Conservation (phyloP, 2,113 vertebrate species). For the Ginglymostoma cirratum region DNA sequence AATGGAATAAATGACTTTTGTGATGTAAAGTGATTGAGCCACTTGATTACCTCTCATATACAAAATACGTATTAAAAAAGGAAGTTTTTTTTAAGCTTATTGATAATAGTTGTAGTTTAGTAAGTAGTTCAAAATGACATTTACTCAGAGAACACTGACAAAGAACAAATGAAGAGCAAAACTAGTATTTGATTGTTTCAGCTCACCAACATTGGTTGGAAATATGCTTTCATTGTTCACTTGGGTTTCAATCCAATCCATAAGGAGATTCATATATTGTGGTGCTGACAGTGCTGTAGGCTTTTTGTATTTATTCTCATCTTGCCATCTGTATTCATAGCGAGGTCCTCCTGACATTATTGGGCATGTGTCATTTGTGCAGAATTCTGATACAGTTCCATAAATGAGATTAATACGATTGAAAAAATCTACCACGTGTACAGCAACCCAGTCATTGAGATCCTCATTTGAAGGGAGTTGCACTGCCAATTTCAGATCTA, state of each 20-base stretch:
- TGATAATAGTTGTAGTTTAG: background rate
- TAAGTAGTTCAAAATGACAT: background rate
- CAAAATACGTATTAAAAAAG: background rate
- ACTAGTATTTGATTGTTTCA: background rate
- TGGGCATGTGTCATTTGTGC: slow-evolving; percentile 82
- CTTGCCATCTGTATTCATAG: slow-evolving; percentile 97
- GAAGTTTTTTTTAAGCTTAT: background rate
- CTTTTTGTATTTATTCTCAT: slow-evolving; percentile 78
- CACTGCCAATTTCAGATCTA: slow-evolving; percentile 86
- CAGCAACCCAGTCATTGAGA: slow-evolving; percentile 91
- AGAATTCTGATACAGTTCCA: slow-evolving; percentile 88
- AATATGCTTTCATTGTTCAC: slow-evolving; percentile 96
- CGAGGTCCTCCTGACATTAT: slow-evolving; percentile 89
- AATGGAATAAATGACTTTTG: background rate
- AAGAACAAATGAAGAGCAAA: background rate
- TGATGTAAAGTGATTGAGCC: background rate
- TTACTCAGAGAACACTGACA: background rate
- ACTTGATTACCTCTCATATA: background rate
- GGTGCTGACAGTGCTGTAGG: slow-evolving; percentile 84
- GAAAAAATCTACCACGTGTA: slow-evolving; percentile 97
- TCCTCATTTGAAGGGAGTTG: slow-evolving; percentile 84
- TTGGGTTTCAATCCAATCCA: slow-evolving; percentile 97
- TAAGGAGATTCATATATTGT: slow-evolving; percentile 92
- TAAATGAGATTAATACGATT: slow-evolving; percentile 98
- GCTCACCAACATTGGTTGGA: slow-evolving; percentile 87